Evolutionary conservation across 2,113 vertebrate species (phyloP), one percentile per base, ranked within the genome.

Genomic region (Ptyas mucosa): DNA sequence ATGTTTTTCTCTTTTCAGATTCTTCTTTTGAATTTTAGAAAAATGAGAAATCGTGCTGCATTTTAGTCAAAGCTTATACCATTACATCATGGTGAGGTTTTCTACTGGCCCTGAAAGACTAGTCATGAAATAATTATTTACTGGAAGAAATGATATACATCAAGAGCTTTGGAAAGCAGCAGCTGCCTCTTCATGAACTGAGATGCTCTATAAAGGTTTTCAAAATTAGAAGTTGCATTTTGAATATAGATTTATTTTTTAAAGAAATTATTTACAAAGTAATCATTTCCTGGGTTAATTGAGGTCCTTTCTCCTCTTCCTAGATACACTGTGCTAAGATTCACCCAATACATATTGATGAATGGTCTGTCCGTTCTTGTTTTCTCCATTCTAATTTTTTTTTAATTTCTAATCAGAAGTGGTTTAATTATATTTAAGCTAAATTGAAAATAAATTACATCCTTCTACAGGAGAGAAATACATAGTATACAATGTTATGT

Each of bases 341-440:
- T 39, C 34, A 53, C 26, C 43, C 14, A 57, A 55, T 46, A 85
- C 69, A 85, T 85, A 91, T 24, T 91, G 90, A 85, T 91, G 90
- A 85, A 57, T 23, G 2, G 5, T 23, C n/a, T 20, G 52, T 90
- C 29, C 21, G 34, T 85, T 57, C 69, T 24, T 91, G 52, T 39
- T 55, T 85, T 11, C 69, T 85, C 34, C 18, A 53, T 90, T 90
- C 20, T 53, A 51, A 53, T 53, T 75, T 85, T 75, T 43, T 43
- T 85, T 4, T n/a, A 43, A 81, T 81, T 81, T 23, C 23, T 57
- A 55, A 91, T 85, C 52, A 85, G n/a, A 53, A 85, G 90, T 69
- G 29, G 51, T 39, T 91, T 91, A 91, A 91, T 91, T 91, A 85
- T 81, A 85, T 85, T 85, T 91, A 43, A 91, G 39, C 34, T 57